Conservation (phyloP, 2,888 invertebrate species). For the Chaitophorus viminalis region DNA sequence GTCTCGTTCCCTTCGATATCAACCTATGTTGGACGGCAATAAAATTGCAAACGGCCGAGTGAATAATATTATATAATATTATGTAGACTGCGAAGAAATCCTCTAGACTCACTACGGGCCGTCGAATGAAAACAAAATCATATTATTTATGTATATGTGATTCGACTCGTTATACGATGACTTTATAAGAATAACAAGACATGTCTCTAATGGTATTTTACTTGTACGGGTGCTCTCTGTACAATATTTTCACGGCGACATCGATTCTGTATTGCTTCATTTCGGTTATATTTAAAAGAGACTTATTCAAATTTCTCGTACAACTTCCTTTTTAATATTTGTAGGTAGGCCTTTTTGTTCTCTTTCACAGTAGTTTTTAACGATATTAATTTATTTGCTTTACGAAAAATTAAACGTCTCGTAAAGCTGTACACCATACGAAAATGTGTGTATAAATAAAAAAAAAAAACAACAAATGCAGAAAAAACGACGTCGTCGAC, state of each 20-base stretch:
- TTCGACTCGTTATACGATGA: neutral
- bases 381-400: neutral
- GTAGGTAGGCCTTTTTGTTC: neutral
- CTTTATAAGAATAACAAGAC: neutral
- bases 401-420: neutral
- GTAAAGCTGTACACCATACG: neutral
- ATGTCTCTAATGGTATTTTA: neutral
- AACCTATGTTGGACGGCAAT: neutral
- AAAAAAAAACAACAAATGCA: neutral
- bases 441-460: neutral
- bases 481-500: neutral
- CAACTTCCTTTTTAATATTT: neutral
- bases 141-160: neutral
- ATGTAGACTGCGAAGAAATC: neutral
- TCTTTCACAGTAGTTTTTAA: neutral
- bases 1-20: too few species aligned
- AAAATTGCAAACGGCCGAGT: neutral
- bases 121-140: neutral
- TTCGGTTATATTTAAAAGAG: conserved; percentile 4
- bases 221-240: neutral
- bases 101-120: neutral
- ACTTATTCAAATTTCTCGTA: conserved; percentile 21
- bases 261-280: conserved; percentile 22
- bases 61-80: neutral
- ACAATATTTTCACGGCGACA: neutral